phyloP scores from a whole-genome alignment of 2,797 vertebrate genomes.

The Danio aesculapii region DNA sequence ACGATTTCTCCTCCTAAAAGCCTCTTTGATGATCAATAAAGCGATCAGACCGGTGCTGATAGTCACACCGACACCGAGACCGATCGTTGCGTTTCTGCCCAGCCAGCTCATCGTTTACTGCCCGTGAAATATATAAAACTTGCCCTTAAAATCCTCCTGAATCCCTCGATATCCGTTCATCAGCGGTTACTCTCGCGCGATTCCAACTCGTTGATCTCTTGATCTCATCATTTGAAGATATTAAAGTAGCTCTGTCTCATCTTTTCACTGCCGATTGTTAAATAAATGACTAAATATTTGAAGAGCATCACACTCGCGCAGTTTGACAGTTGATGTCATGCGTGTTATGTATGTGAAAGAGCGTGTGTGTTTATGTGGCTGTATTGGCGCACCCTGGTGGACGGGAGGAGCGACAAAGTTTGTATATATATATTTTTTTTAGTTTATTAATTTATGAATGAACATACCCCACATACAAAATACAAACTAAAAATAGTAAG shows the following conservation, averaged over 20 bases:
- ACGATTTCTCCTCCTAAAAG: slow-evolving; percentile 63
- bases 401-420: background rate
- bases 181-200: background rate
- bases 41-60: slow-evolving; percentile 74
- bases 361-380: background rate
- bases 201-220: background rate
- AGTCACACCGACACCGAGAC: slow-evolving; percentile 74
- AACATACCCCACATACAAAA: background rate
- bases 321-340: slow-evolving; percentile 20
- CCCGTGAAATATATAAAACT: background rate
- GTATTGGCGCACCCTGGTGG: background rate
- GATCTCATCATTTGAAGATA: background rate
- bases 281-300: background rate
- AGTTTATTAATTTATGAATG: too few species aligned
- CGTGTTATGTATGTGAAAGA: background rate
- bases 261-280: background rate
- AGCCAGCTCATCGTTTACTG: slow-evolving; percentile 68
- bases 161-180: background rate
- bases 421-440: background rate
- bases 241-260: background rate
- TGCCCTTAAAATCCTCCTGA: background rate
- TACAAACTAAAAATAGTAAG: background rate
- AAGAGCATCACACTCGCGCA: background rate
- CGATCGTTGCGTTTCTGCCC: slow-evolving; percentile 71
- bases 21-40: slow-evolving; percentile 72